A percentile compares a stretch with the other conserved stretches of the same genome.
phyloP scores from a whole-genome alignment of 2,113 vertebrate species.

The Hippocampus guttulatus region DNA sequence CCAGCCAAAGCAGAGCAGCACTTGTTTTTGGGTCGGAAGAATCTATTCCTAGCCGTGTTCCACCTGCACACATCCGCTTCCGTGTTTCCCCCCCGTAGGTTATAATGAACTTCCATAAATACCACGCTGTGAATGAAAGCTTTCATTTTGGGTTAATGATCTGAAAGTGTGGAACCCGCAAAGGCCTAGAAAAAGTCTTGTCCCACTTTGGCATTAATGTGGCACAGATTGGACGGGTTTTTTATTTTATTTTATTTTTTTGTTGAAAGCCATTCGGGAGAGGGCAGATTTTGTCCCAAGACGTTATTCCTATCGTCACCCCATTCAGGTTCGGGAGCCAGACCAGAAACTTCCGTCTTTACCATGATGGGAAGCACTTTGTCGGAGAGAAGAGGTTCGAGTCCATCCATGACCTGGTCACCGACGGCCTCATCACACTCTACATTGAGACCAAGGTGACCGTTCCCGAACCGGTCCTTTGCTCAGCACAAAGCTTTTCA shows the following conservation, averaged over 20 bases:
- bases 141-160: slow-evolving; percentile 66
- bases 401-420: slow-evolving; percentile 95
- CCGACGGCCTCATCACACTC: slow-evolving; percentile 94
- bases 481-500: not conserved
- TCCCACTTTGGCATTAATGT: slow-evolving; percentile 39
- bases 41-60: slow-evolving; percentile 54
- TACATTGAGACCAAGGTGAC: slow-evolving; percentile 90
- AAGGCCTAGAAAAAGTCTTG: slow-evolving; percentile 29
- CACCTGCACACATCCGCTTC: slow-evolving; percentile 28
- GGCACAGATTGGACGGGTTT: not conserved
- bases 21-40: slow-evolving; percentile 51
- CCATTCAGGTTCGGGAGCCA: slow-evolving; percentile 86
- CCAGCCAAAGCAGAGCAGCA: slow-evolving; percentile 20
- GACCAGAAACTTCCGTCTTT: slow-evolving; percentile 94
- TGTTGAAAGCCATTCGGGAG: not conserved
- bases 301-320: not conserved
- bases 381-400: slow-evolving; percentile 97
- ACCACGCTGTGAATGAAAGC: slow-evolving; percentile 43
- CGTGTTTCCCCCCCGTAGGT: slow-evolving; percentile 18
- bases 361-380: slow-evolving; percentile 96
- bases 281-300: too few relatives aligned
- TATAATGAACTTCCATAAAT: slow-evolving; percentile 66
- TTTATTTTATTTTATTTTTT: not conserved
- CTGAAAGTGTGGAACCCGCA: slow-evolving; percentile 11
- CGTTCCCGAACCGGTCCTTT: not conserved